Conservation (phyloP, 2,797 vertebrate genomes). For the Kryptopterus vitreolus region DNA sequence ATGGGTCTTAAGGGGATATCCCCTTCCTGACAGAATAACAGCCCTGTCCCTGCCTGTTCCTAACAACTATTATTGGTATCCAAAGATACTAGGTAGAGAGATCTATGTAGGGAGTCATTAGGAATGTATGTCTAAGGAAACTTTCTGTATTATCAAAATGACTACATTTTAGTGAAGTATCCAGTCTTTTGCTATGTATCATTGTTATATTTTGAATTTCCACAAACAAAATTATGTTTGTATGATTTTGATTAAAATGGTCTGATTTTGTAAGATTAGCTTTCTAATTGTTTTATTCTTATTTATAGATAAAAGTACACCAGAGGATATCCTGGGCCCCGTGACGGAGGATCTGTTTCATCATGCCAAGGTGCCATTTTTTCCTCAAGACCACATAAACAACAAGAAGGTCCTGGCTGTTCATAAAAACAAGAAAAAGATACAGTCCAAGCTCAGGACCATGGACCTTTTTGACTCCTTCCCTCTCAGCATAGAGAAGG, state of each 20-base stretch:
- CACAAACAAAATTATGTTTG: not conserved
- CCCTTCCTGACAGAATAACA: too few species aligned
- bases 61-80: not conserved
- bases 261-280: not conserved
- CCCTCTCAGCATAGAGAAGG: slow-evolving; percentile 73
- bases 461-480: slow-evolving; percentile 75
- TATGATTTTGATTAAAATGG: not conserved
- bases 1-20: too few species aligned
- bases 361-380: slow-evolving; percentile 79
- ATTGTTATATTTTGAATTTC: not conserved
- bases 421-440: slow-evolving; percentile 84
- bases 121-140: not conserved
- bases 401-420: slow-evolving; percentile 86
- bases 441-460: slow-evolving; percentile 78
- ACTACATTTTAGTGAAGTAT: not conserved
- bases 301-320: slow-evolving; percentile 74
- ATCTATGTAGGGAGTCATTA: not conserved
- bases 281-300: not conserved
- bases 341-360: slow-evolving; percentile 75
- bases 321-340: slow-evolving; percentile 74
- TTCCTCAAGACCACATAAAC: slow-evolving; percentile 79
- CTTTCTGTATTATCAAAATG: not conserved
- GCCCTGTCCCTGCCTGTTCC: too few species aligned
- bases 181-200: not conserved
- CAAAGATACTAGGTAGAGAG: not conserved